Evolutionary conservation across 1,140 invertebrate genomes (phyloP), one percentile per base, ranked within the genome.

Genomic region (Leptinotarsa defecta): DNA sequence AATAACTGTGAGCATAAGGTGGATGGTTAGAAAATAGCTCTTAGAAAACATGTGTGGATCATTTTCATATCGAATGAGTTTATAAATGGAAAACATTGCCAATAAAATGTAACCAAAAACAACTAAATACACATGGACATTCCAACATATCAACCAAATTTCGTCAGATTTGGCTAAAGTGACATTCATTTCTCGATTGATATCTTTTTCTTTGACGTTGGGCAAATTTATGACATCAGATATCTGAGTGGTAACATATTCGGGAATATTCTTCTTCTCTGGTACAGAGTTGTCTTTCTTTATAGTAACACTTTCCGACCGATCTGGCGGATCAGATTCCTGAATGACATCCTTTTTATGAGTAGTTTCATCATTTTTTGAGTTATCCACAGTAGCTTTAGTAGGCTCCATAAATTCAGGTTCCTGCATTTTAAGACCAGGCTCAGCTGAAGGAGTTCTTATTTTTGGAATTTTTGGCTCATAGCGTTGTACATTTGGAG

Each of bases 101-200:
- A 97, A 86, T 11, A 96, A 85, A 0, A 93, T 92, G 82, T 96
- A 97, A 78, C 95, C 88, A 15, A 92, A 90, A 0, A 94, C 95
- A 0, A 93, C 92, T 13, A 94, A 84, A 86, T 97, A 97, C 1
- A 96, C 92, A 81, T 97, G 95, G 15, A 96, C 88, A 77, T 95
- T 94, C 95, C 95, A 96, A 2, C 94, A 94, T 79, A 94, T 91
- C 0, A 91, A 89, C 92, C 92, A 94, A 0, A 91, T 92, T 15
- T 86, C 87, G 73, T 87, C 83, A 0, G 79, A 78, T 17, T 76
- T 80, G 24, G 79, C 79, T 68, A 79, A 81, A 4, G 84, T 84
- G 13, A 83, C 81, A 65, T 85, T 85, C 3, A 73, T 71, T 20
- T 83, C 80, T 71, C 83, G 83, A 68, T 84, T 84, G 0, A 61